Evolutionary conservation across 2,113 vertebrate species (phyloP).

Genomic region (Mus musculus): GRCm39 chr17:82004501-82005000

Average conservation of each 20-base stretch:
- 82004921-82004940: not conserved
- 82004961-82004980: not conserved
- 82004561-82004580: not conserved
- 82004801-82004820: not conserved
- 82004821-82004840: not conserved
- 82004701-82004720: not conserved
- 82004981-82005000: not conserved
- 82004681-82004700: not conserved
- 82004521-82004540: not conserved
- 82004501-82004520: not conserved
- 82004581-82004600: conserved; percentile 18
- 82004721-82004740: not conserved
- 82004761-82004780: not conserved
- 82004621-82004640: not conserved
- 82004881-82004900: not conserved
- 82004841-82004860: not conserved
- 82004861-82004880: not conserved
- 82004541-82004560: not conserved
- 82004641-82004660: not conserved
- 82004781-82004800: not conserved
- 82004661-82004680: not conserved
- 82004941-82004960: not conserved
- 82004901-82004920: not conserved
- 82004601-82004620: not conserved
- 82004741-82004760: conserved; percentile 35